Conservation (phyloP, 2,797 vertebrate genomes). For the Gymnothorax reevesii region DNA sequence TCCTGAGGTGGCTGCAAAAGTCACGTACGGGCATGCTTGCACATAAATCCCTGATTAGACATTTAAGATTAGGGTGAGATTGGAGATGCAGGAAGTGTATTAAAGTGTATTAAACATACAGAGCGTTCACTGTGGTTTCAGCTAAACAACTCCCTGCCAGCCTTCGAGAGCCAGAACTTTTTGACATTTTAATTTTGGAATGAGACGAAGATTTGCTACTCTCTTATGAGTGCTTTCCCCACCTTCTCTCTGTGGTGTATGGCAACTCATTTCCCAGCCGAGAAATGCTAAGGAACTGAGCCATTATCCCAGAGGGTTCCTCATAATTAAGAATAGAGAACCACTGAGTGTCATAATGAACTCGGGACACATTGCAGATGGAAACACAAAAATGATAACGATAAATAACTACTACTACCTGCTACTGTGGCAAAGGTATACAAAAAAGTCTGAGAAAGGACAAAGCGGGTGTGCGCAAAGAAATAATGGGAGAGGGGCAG, state of each 20-base stretch:
- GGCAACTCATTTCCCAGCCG: slow-evolving; percentile 5
- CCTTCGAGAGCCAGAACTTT: slow-evolving; percentile 35
- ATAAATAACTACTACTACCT: slow-evolving; percentile 36
- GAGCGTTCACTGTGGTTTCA: slow-evolving; percentile 45
- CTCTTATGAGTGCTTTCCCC: slow-evolving; percentile 27
- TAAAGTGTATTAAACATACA: slow-evolving; percentile 67
- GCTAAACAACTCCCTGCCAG: slow-evolving; percentile 44
- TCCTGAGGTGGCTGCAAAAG: too few species aligned
- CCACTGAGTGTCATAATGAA: slow-evolving; percentile 43
- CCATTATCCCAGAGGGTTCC: neutral
- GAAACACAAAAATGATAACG: slow-evolving; percentile 29
- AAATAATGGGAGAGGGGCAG: slow-evolving; percentile 33
- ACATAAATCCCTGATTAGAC: too few species aligned
- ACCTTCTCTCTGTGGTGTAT: slow-evolving; percentile 4
- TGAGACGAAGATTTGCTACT: slow-evolving; percentile 34
- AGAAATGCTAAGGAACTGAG: neutral
- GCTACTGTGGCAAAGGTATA: slow-evolving; percentile 28
- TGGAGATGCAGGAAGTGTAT: too few species aligned
- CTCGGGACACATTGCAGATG: slow-evolving; percentile 41
- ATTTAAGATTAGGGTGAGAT: too few species aligned
- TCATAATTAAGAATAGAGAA: slow-evolving; percentile 12
- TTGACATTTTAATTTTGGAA: slow-evolving; percentile 37
- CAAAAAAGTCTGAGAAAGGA: slow-evolving; percentile 27
- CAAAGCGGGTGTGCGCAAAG: neutral
- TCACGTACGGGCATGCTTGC: too few species aligned